Conservation (phyloP, 2,888 invertebrate genomes). For the Rhorus exstirpatorius region DNA sequence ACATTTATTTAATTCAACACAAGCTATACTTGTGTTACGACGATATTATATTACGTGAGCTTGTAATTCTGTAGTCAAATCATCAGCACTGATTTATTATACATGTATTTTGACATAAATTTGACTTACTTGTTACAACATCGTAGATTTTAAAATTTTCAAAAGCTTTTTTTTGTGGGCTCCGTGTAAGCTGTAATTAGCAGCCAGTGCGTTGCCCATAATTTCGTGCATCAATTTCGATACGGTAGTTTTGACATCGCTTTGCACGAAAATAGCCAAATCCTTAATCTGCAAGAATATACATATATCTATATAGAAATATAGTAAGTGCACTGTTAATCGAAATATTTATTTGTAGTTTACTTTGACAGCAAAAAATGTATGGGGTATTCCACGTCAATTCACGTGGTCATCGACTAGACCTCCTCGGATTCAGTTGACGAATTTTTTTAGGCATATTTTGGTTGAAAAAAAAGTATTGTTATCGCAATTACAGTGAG, state of each 20-base stretch:
- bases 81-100: too few relatives aligned
- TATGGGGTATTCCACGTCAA: too few relatives aligned
- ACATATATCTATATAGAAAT: slow-evolving; percentile 30
- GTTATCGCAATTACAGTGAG: too few relatives aligned
- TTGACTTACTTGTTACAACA: too few relatives aligned
- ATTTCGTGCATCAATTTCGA: slow-evolving; percentile 56
- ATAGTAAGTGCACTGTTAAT: slow-evolving; percentile 26
- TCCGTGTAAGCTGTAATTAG: slow-evolving; percentile 14
- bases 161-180: slow-evolving; percentile 38
- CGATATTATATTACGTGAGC: too few relatives aligned
- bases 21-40: background rate
- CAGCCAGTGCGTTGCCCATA: slow-evolving; percentile 20
- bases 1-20: too few relatives aligned
- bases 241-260: slow-evolving; percentile 45
- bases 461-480: too few relatives aligned
- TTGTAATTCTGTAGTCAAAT: too few relatives aligned
- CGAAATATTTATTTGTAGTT: slow-evolving; percentile 40
- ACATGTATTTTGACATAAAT: too few relatives aligned
- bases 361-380: slow-evolving; percentile 29
- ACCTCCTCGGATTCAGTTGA: too few relatives aligned
- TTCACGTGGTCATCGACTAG: too few relatives aligned
- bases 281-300: slow-evolving; percentile 36
- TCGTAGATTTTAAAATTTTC: slow-evolving; percentile 17
- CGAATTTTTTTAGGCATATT: too few relatives aligned
- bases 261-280: slow-evolving; percentile 59